These are phyloP conservation scores for Rhynchotus rufescens DNA, from an alignment of 2,797 vertebrate species.

Conservation along the genomic window DNA sequence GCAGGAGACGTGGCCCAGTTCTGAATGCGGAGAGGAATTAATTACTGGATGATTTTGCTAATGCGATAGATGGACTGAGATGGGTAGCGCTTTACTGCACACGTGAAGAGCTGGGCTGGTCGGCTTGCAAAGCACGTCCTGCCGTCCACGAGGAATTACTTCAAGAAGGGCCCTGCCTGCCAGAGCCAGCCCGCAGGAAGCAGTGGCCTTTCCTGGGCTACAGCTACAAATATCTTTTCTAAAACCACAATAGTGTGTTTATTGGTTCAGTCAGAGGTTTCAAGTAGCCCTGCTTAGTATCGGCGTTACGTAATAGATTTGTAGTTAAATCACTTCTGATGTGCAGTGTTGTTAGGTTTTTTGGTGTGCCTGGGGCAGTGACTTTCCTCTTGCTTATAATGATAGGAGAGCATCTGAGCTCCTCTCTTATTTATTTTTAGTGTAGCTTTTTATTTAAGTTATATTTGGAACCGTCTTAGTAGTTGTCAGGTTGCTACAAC, in stretches of 20 bases:
- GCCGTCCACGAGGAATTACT: neutral
- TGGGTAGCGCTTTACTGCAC: neutral
- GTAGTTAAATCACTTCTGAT: neutral
- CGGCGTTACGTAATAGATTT: neutral
- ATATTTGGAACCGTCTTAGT: neutral
- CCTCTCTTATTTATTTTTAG: accelerated
- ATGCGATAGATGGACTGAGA: neutral
- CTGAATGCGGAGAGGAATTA: neutral
- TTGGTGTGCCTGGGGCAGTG: neutral
- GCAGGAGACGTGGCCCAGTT: neutral
- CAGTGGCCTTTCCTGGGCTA: neutral
- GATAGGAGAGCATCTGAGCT: neutral
- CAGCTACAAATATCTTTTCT: neutral
- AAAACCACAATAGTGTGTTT: neutral
- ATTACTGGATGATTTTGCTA: neutral
- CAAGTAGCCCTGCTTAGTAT: neutral
- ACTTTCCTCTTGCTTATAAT: neutral
- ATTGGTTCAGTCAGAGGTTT: neutral
- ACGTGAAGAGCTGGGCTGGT: neutral
- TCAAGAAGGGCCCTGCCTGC: neutral
- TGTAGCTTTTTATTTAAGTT: neutral
- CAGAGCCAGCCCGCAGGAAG: neutral
- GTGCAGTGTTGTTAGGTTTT: neutral
- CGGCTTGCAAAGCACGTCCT: neutral
- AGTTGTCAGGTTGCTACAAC: neutral